Conservation (phyloP, 2,888 invertebrate genomes). For the Hoplodrina blanda region DNA sequence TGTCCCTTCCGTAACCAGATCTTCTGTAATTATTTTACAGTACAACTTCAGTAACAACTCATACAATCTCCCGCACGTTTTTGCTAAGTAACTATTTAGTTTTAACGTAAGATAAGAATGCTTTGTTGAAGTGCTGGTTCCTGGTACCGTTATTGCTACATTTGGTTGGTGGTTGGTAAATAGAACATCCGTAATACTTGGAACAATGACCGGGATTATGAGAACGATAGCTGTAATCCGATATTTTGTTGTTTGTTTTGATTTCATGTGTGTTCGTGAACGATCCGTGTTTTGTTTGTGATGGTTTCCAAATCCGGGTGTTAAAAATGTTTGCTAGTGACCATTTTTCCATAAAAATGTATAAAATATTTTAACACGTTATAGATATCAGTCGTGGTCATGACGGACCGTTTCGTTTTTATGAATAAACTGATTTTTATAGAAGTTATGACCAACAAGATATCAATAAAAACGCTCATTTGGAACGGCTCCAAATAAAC, state of each 20-base stretch:
- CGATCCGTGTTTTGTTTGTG: neutral
- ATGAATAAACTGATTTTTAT: no score
- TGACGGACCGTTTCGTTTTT: no score
- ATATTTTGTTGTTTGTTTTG: conserved; percentile 36
- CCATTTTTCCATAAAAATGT: no score
- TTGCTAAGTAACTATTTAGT: conserved; percentile 81
- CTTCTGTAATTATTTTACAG: conserved; percentile 26
- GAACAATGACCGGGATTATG: conserved; percentile 52
- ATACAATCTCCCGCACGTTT: conserved; percentile 82
- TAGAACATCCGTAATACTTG: conserved; percentile 56
- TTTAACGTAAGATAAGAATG: conserved; percentile 79
- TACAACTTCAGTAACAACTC: conserved; percentile 63
- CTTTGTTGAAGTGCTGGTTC: conserved; percentile 71
- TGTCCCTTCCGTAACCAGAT: neutral
- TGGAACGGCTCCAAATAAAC: no score
- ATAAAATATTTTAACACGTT: no score
- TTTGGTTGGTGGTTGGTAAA: conserved; percentile 58
- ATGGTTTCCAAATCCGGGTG: neutral
- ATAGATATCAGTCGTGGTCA: no score
- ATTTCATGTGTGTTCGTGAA: conserved; percentile 11
- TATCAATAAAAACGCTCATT: no score
- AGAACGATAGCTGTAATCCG: conserved; percentile 17
- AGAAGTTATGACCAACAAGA: no score
- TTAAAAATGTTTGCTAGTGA: no score
- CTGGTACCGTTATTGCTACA: conserved; percentile 70